Evolutionary conservation across 2,113 vertebrate genomes (phyloP).

Genomic region (Gadus macrocephalus): DNA sequence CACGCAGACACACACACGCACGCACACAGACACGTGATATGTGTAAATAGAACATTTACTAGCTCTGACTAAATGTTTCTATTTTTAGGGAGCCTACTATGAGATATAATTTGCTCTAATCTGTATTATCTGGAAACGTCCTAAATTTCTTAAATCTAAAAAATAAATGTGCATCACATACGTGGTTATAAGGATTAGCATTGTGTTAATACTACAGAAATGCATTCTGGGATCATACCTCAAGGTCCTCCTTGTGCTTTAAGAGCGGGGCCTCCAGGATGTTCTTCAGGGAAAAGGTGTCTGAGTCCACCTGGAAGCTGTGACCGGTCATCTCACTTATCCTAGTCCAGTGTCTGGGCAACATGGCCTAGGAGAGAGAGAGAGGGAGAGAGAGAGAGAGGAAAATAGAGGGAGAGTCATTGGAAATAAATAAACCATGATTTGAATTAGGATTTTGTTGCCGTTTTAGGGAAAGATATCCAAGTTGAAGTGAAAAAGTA

Average conservation of each 20-base stretch:
- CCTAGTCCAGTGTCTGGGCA: conserved; percentile 78
- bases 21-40: not conserved
- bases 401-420: not conserved
- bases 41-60: not conserved
- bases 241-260: conserved; percentile 78
- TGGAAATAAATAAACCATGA: no score
- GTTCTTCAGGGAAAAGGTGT: conserved; percentile 71
- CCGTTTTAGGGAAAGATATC: not conserved
- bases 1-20: not conserved
- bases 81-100: no score
- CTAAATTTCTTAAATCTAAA: no score
- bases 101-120: no score
- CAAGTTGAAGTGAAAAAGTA: no score
- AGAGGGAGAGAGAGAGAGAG: not conserved
- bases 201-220: not conserved
- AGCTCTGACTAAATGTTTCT: no score
- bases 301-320: conserved; percentile 73
- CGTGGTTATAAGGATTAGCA: no score
- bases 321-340: conserved; percentile 72
- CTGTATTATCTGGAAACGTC: no score
- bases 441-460: no score
- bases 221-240: conserved; percentile 59
- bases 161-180: no score
- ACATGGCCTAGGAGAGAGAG: conserved; percentile 70
- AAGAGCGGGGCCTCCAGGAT: conserved; percentile 78